Percentiles rank a stretch among this genome's conserved stretches.
Conservation (phyloP, 2,797 vertebrate genomes). For the Muraenolepis orangiensis region DNA sequence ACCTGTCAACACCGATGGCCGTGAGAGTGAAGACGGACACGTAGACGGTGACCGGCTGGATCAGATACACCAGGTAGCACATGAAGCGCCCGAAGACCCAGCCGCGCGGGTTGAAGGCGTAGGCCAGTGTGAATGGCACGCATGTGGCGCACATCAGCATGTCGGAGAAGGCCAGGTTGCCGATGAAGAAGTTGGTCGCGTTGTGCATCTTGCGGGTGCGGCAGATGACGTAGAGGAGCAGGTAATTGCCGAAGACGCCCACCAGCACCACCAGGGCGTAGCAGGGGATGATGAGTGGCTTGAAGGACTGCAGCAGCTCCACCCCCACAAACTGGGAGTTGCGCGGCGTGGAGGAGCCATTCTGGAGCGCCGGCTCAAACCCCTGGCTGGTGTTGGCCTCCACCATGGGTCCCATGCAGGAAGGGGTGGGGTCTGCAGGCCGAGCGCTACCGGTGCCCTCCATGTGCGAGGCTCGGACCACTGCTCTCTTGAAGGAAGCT, state of each 20-base stretch:
- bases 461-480: constrained; percentile 50
- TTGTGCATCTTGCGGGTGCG: constrained; percentile 88
- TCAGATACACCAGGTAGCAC: constrained; percentile 86
- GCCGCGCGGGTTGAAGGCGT: constrained; percentile 84
- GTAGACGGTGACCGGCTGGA: constrained; percentile 88
- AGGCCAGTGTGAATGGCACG: constrained; percentile 85
- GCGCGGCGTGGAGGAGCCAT: constrained; percentile 66
- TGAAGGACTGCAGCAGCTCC: constrained; percentile 85
- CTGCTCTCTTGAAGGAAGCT: constrained; percentile 29
- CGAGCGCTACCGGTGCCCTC: constrained; percentile 63
- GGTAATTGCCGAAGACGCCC: constrained; percentile 83
- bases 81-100: constrained; percentile 86
- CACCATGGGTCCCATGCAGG: constrained; percentile 25
- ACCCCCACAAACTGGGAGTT: constrained; percentile 79
- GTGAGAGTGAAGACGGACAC: constrained; percentile 88
- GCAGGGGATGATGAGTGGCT: constrained; percentile 84
- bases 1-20: constrained; percentile 87
- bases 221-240: constrained; percentile 86
- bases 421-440: constrained; percentile 43
- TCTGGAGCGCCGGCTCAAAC: constrained; percentile 72
- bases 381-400: constrained; percentile 50
- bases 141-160: constrained; percentile 89
- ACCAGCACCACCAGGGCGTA: constrained; percentile 81
- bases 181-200: constrained; percentile 88
- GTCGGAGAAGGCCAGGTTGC: constrained; percentile 88